Evolutionary conservation across 2,113 vertebrate genomes (phyloP).

Genomic region (Sinocyclocheilus maitianheensis): DNA sequence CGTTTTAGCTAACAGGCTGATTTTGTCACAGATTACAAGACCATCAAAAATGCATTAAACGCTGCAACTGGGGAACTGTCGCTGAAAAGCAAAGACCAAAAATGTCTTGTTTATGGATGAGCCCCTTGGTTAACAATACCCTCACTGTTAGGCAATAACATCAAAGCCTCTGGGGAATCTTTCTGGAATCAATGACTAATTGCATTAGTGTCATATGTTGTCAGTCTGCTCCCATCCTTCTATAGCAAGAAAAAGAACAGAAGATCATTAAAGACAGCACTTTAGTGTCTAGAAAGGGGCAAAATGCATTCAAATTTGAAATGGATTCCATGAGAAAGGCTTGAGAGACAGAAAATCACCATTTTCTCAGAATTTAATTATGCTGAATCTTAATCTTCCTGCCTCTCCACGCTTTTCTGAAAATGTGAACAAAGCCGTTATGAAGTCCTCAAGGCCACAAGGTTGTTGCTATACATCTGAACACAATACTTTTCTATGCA

Average conservation of each 20-base stretch:
- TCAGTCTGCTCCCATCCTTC: neutral
- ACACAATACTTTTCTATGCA: neutral
- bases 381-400: conserved; percentile 44
- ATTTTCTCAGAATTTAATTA: conserved; percentile 41
- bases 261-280: neutral
- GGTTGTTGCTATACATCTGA: neutral
- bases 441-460: conserved; percentile 24
- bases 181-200: conserved; percentile 26
- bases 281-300: conserved; percentile 10
- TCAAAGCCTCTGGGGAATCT: conserved; percentile 25
- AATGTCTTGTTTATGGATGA: neutral
- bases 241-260: conserved; percentile 7
- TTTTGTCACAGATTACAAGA: conserved; percentile 37
- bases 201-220: conserved; percentile 41
- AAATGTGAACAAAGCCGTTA: conserved; percentile 28
- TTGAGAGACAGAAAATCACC: neutral
- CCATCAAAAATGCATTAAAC: conserved; percentile 34
- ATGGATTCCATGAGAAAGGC: conserved; percentile 6
- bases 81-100: neutral
- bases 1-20: conserved; percentile 41
- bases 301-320: conserved; percentile 24
- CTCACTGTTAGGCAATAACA: conserved; percentile 10
- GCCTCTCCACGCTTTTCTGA: conserved; percentile 10
- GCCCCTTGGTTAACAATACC: neutral
- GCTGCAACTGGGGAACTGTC: neutral